These are phyloP conservation scores for Trichacis sp. DNA, from an alignment of 2,888 invertebrate species.

Conservation along the genomic window DNA sequence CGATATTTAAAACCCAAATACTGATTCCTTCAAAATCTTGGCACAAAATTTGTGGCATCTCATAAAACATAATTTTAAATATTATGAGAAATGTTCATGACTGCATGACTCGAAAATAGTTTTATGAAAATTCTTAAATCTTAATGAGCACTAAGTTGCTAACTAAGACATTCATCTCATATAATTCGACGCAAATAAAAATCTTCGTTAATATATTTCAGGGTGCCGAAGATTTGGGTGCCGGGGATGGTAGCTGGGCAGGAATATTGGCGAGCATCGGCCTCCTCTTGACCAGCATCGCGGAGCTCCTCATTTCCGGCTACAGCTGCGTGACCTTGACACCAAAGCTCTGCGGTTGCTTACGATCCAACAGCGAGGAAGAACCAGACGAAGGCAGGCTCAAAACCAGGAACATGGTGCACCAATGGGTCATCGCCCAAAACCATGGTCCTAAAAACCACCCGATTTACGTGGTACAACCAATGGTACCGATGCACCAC, in stretches of 20 bases:
- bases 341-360: conserved; percentile 63
- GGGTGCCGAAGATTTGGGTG: conserved; percentile 55
- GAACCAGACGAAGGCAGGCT: conserved; percentile 54
- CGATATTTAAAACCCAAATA: no score
- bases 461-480: conserved; percentile 64
- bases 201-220: no score
- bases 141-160: no score
- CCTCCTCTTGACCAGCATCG: conserved; percentile 73
- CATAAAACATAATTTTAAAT: no score
- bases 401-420: conserved; percentile 65
- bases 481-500: conserved; percentile 61
- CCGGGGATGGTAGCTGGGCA: conserved; percentile 73
- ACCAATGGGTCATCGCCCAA: conserved; percentile 66
- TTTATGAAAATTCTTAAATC: no score
- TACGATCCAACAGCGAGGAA: conserved; percentile 44
- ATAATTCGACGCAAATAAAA: no score
- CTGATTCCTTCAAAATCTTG: no score
- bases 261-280: conserved; percentile 76
- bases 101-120: no score
- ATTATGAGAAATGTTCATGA: no score
- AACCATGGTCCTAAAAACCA: conserved; percentile 62
- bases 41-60: no score
- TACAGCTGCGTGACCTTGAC: conserved; percentile 63
- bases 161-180: no score
- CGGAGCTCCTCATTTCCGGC: conserved; percentile 69